Evolutionary conservation across 2,888 invertebrate species (phyloP).

Genomic region (Frankliniella fusca): DNA sequence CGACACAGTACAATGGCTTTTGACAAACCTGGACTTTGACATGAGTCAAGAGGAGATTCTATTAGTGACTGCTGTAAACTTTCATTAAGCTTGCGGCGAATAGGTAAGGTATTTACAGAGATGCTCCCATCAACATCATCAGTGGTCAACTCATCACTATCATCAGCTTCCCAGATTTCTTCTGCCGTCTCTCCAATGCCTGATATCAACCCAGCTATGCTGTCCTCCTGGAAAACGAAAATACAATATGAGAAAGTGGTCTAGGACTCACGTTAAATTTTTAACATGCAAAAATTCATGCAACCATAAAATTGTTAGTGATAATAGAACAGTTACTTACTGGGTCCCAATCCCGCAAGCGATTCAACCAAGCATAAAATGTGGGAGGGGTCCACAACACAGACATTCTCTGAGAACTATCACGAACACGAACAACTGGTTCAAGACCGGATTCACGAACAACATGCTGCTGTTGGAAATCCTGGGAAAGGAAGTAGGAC

Average conservation of each 20-base stretch:
- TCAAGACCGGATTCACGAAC: conserved; percentile 43
- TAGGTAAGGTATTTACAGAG: not conserved
- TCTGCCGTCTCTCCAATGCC: not conserved
- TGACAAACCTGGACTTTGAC: not conserved
- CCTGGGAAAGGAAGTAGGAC: conserved; percentile 40
- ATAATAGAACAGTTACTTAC: conserved; percentile 35
- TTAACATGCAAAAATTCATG: not conserved
- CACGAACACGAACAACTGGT: conserved; percentile 45
- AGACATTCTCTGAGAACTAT: conserved; percentile 43
- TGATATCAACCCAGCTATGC: not conserved
- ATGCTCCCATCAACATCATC: conserved; percentile 8
- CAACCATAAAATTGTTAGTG: not conserved
- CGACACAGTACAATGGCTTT: not conserved
- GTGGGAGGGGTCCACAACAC: conserved; percentile 44
- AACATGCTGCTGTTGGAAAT: conserved; percentile 46
- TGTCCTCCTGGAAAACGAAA: conserved; percentile 29
- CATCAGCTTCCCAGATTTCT: conserved; percentile 43
- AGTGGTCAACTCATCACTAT: conserved; percentile 41
- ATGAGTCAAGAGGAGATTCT: not conserved
- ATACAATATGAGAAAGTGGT: not conserved
- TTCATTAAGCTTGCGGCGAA: not conserved
- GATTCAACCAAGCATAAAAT: conserved; percentile 46
- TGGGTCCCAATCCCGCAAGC: conserved; percentile 45
- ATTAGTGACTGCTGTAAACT: not conserved
- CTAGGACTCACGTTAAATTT: too few relatives aligned